Evolutionary conservation across 2,888 invertebrate species (phyloP).

Genomic region (Hypena proboscidalis): DNA sequence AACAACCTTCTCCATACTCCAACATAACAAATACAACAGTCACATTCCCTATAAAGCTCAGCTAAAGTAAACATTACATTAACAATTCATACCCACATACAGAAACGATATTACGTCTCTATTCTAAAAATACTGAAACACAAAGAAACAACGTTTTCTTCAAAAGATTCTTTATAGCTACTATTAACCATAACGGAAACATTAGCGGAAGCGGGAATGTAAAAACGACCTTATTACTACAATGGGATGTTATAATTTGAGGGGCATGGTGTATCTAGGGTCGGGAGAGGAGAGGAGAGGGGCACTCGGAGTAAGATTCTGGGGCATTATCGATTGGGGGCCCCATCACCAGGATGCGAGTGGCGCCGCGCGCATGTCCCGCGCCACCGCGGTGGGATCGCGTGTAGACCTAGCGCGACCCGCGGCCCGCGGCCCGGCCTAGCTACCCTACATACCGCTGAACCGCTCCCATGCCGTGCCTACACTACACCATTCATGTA

Average conservation of each 20-base stretch:
- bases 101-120: conserved; percentile 37
- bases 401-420: conserved; percentile 41
- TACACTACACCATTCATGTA: conserved; percentile 35
- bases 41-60: conserved; percentile 28
- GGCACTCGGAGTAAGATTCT: conserved; percentile 70
- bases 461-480: conserved; percentile 17
- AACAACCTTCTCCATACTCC: conserved; percentile 15
- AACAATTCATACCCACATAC: conserved; percentile 37
- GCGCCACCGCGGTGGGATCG: conserved; percentile 38
- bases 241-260: conserved; percentile 79
- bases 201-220: conserved; percentile 65
- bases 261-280: conserved; percentile 64
- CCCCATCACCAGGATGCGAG: conserved; percentile 73
- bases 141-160: conserved; percentile 59
- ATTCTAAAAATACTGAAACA: conserved; percentile 54
- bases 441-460: conserved; percentile 22
- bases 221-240: conserved; percentile 79
- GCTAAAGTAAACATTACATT: conserved; percentile 36
- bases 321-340: conserved; percentile 79
- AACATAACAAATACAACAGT: conserved; percentile 2
- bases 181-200: conserved; percentile 72
- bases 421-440: conserved; percentile 20
- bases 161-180: conserved; percentile 72
- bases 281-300: conserved; percentile 67
- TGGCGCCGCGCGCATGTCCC: conserved; percentile 68